phyloP scores from a whole-genome alignment of 2,888 invertebrate genomes.

The Lymantria monacha region DNA sequence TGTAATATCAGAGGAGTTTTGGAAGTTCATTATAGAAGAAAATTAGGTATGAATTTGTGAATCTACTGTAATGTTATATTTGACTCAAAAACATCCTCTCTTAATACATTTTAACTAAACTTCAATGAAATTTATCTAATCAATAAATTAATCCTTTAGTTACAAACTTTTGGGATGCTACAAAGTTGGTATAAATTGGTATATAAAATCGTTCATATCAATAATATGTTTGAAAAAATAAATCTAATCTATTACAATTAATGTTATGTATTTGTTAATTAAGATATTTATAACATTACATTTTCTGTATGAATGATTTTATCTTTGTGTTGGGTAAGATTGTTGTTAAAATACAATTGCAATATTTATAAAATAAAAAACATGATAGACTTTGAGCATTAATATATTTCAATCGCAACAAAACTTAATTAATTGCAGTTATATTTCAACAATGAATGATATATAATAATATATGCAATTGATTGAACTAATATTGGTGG shows the following conservation, averaged over 20 bases:
- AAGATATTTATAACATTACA: neutral
- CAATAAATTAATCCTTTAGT: slow-evolving; percentile 28
- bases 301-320: slow-evolving; percentile 28
- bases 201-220: slow-evolving; percentile 43
- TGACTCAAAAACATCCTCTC: slow-evolving; percentile 29
- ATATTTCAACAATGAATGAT: slow-evolving; percentile 29
- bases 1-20: slow-evolving; percentile 56
- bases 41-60: slow-evolving; percentile 21
- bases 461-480: slow-evolving; percentile 31
- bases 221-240: neutral
- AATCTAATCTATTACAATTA: neutral
- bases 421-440: slow-evolving; percentile 6
- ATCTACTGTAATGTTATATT: slow-evolving; percentile 12
- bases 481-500: slow-evolving; percentile 45
- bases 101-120: slow-evolving; percentile 28
- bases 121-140: slow-evolving; percentile 25
- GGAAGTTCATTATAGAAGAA: slow-evolving; percentile 19
- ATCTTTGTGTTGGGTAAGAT: slow-evolving; percentile 4
- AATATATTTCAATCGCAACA: neutral
- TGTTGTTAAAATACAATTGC: slow-evolving; percentile 21
- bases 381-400: no score
- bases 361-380: neutral
- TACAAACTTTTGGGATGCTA: slow-evolving; percentile 35
- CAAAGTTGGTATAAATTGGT: slow-evolving; percentile 35
- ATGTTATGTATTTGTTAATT: neutral